Evolutionary conservation across 2,888 invertebrate genomes (phyloP).

Genomic region (Ochropacha duplaris): DNA sequence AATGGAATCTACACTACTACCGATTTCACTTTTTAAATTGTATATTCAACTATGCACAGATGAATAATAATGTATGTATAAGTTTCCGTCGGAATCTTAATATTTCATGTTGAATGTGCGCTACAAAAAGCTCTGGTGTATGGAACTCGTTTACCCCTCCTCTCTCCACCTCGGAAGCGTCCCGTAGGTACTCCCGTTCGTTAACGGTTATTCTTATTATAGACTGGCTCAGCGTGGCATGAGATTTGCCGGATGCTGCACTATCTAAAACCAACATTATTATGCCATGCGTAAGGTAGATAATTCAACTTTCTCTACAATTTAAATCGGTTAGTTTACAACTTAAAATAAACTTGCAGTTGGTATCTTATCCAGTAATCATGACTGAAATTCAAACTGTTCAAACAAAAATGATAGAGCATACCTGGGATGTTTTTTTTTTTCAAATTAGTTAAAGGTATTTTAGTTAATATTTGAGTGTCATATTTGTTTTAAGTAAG

Average conservation of each 20-base stretch:
- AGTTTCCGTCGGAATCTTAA: slow-evolving; percentile 10
- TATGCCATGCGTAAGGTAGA: slow-evolving; percentile 3
- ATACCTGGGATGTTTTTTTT: no score
- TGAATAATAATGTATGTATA: slow-evolving; percentile 12
- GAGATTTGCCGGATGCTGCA: slow-evolving; percentile 10
- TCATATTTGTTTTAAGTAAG: no score
- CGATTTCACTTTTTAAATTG: slow-evolving; percentile 23
- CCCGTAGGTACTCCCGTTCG: slow-evolving; percentile 45
- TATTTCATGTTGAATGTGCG: slow-evolving; percentile 5
- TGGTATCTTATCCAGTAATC: not conserved
- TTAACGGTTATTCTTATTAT: slow-evolving; percentile 68
- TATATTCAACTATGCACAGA: slow-evolving; percentile 23
- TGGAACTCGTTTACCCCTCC: slow-evolving; percentile 2
- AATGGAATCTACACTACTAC: slow-evolving; percentile 10
- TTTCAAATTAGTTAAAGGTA: no score
- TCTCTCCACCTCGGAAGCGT: slow-evolving; percentile 35
- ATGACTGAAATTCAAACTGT: not conserved
- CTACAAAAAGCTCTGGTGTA: slow-evolving; percentile 7
- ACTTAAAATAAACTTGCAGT: not conserved
- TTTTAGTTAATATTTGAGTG: no score
- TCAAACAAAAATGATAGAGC: not conserved
- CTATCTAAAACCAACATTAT: slow-evolving; percentile 9
- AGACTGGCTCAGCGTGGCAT: slow-evolving; percentile 40
- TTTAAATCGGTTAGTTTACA: not conserved
- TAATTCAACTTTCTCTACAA: slow-evolving; percentile 3